Evolutionary conservation across 1,140 invertebrate species (phyloP), one percentile per base, ranked within the genome.

Genomic region (Armadillidium nasatum): DNA sequence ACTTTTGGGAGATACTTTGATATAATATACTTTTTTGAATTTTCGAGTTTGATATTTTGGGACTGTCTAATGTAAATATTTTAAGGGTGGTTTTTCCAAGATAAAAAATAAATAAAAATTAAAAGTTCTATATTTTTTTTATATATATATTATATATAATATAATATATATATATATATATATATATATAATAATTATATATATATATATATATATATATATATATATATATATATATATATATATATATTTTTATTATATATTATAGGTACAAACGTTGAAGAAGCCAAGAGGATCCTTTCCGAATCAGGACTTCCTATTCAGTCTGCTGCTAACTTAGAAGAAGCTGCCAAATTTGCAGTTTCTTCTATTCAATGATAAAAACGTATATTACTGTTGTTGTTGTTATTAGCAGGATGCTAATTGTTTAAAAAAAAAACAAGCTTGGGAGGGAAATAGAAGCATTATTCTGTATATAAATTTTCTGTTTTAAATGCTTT

Each of bases 301-400:
- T 86, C 89, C 75, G 89, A 95, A 68, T 96, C 95, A 74, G 91
- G 91, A 33, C 85, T 98, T 44, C 88, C 91, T 19, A 93, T 98
- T 81, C 86, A 89, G 70, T 92, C 93, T 68, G 92, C 93, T 7
- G 89, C 88, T 80, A 89, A 96, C 86, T 89, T 98, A 70, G 95
- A 98, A 82, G 92, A 97, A 84, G 97, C 96, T 50, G 97, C 96
- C 0, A 88, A 89, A 83, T 93, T 94, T 84, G 94, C 93, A 73
- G 94, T 97, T 0, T 81, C 83, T 33, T 71, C 77, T 22, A 78
- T 80, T 44, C 73, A 78, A 76, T 73, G 85, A 85, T 60, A 7
- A 60, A 33, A 33, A 6, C 33, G 33, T 33, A 33, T 33, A 33
- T 3, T 33, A 33, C 33, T 33, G 33, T 33, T 33, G 33, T 33